Evolutionary conservation across 2,888 invertebrate genomes (phyloP), one percentile per base, ranked within the genome.

Genomic region (Eilema griseolum): DNA sequence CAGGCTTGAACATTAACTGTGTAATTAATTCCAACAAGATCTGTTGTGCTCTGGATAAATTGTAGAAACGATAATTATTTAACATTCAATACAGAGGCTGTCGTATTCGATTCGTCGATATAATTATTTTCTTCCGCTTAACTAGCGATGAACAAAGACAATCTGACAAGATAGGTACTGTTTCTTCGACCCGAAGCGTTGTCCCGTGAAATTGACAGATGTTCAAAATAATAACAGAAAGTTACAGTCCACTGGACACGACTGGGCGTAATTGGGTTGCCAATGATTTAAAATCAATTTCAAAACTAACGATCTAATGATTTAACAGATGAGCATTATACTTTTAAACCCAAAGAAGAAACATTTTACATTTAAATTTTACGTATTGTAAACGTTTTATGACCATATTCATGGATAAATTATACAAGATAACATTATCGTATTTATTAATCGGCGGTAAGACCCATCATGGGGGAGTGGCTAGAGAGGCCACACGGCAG

Each of bases 121-220:
- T 89, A 92, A 92, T 92, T 91, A 91, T 91, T 91, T 90, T 91
- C 90, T 90, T 92, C 87, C 92, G 91, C 89, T 90, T 84, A 91
- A 91, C 84, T 89, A 88, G 84, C 77, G 80, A 70, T 75, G 87
- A 90, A 92, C 92, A 92, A 92, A 92, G 90, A 85, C 84, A 83
- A 80, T 82, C 84, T 84, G 83, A 81, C 83, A 83, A 85, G 84
- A 85, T 86, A 77, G 82, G 80, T 80, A 80, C 81, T 86, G 85
- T 88, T 88, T 84, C 88, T 88, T 86, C 84, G 84, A 82, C 82
- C 82, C 77, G 79, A 87, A 88, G 89, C 90, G 89, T 87, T 77
- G 87, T 86, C 81, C 88, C 90, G 89, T 90, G 85, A 89, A 91
- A 90, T 90, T 89, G 88, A 90, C 90, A 90, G 90, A 90, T 89